Percentiles rank a stretch among this genome's conserved stretches.
These are phyloP conservation scores for Chrysomela aeneicollis DNA, from an alignment of 2,888 invertebrate genomes.

Conservation along the genomic window DNA sequence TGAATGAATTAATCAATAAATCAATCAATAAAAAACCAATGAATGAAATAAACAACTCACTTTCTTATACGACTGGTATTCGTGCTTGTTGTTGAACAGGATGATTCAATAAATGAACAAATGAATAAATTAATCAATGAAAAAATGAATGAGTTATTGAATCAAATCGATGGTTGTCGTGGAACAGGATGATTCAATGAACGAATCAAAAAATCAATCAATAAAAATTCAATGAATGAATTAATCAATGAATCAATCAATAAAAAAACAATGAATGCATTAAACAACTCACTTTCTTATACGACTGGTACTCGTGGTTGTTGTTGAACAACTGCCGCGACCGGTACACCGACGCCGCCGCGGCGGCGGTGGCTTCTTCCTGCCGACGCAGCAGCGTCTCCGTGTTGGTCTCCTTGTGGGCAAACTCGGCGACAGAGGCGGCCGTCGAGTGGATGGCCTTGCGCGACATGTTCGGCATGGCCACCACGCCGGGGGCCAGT, in stretches of 20 bases:
- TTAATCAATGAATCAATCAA: too few species aligned
- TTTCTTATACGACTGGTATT: slow-evolving; percentile 28
- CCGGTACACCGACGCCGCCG: slow-evolving; percentile 12
- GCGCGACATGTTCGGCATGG: slow-evolving; percentile 91
- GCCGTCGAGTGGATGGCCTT: slow-evolving; percentile 67
- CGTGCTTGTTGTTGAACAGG: slow-evolving; percentile 46
- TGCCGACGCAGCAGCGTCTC: slow-evolving; percentile 37
- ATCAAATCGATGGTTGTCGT: too few species aligned
- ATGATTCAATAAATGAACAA: too few species aligned
- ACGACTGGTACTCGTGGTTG: slow-evolving; percentile 38
- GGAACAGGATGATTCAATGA: too few species aligned
- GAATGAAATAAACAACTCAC: background rate
- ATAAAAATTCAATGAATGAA: too few species aligned
- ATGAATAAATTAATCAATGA: too few species aligned
- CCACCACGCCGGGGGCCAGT: slow-evolving; percentile 79
- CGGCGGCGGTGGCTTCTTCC: too few species aligned
- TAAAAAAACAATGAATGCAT: too few species aligned
- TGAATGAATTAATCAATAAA: too few species aligned
- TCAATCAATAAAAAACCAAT: too few species aligned
- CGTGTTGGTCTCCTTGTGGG: slow-evolving; percentile 54
- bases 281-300: slow-evolving; percentile 6
- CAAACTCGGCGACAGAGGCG: slow-evolving; percentile 22
- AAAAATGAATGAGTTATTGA: too few species aligned
- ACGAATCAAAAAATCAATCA: too few species aligned
- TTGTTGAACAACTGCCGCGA: slow-evolving; percentile 43